Conservation (phyloP, 1,140 invertebrate species). For the Pseudomyrmex flavicornis region DNA sequence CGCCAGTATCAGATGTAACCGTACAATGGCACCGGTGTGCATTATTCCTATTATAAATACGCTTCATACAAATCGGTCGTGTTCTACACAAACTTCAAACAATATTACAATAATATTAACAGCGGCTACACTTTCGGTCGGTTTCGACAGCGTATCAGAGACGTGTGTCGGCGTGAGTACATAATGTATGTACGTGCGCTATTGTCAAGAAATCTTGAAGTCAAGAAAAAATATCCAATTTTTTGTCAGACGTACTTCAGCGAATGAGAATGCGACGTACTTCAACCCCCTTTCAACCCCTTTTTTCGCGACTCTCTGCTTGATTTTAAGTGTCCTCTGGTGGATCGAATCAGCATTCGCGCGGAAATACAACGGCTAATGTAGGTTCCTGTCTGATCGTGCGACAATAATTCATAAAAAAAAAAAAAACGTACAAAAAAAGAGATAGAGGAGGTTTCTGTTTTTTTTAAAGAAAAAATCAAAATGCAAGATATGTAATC, state of each 20-base stretch:
- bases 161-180: not conserved
- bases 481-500: not conserved
- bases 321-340: slow-evolving; percentile 63
- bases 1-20: slow-evolving; percentile 32
- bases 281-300: not conserved
- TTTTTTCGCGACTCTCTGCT: not conserved
- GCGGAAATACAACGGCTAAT: slow-evolving; percentile 41
- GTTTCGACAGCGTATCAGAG: not conserved
- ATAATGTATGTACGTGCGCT: not conserved
- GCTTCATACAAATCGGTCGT: not conserved
- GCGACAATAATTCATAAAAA: slow-evolving; percentile 30
- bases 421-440: not conserved
- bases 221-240: not conserved
- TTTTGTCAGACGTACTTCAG: slow-evolving; percentile 1
- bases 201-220: not conserved
- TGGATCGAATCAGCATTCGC: slow-evolving; percentile 10
- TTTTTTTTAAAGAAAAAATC: no score
- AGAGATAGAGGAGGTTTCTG: no score
- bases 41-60: slow-evolving; percentile 38
- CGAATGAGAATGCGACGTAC: not conserved
- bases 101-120: slow-evolving; percentile 17
- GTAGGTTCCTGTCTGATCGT: slow-evolving; percentile 61
- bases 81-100: slow-evolving; percentile 23
- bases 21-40: slow-evolving; percentile 2
- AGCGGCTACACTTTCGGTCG: not conserved